Evolutionary conservation across 2,888 invertebrate genomes (phyloP).

Genomic region (Diarsia dahlii): DNA sequence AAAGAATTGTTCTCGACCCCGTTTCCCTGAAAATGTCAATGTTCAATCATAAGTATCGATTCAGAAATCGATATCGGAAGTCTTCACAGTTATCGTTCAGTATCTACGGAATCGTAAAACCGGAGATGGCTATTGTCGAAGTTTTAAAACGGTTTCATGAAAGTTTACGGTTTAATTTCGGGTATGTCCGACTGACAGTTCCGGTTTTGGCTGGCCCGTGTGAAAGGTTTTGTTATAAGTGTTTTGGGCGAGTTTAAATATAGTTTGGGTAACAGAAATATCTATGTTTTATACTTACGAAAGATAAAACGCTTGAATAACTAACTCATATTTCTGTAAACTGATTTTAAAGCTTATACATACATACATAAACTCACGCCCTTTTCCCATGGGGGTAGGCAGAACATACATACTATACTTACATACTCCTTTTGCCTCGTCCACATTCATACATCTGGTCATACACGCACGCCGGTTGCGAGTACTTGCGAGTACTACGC

Average conservation of each 20-base stretch:
- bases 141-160: conserved; percentile 12
- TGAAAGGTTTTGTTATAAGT: conserved; percentile 9
- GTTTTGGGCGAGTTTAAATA: background rate
- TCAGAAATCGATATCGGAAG: conserved; percentile 26
- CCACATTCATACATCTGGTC: no score
- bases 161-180: conserved; percentile 34
- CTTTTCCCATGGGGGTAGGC: no score
- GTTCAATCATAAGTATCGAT: conserved; percentile 26
- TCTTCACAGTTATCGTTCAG: conserved; percentile 17
- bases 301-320: background rate
- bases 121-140: conserved; percentile 18
- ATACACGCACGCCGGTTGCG: no score
- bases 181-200: conserved; percentile 6
- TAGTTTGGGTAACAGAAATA: background rate
- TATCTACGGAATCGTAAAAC: conserved; percentile 15
- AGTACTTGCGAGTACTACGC: no score
- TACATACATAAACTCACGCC: no score
- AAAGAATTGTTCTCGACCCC: conserved; percentile 8
- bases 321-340: background rate
- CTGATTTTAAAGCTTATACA: background rate
- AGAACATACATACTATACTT: no score
- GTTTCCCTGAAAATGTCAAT: conserved; percentile 29
- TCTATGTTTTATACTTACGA: background rate
- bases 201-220: conserved; percentile 2
- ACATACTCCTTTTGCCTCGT: no score